Evolutionary conservation across 1,140 invertebrate species (phyloP), one percentile per base, ranked within the genome.

Genomic region (Conus ventricosus): DNA sequence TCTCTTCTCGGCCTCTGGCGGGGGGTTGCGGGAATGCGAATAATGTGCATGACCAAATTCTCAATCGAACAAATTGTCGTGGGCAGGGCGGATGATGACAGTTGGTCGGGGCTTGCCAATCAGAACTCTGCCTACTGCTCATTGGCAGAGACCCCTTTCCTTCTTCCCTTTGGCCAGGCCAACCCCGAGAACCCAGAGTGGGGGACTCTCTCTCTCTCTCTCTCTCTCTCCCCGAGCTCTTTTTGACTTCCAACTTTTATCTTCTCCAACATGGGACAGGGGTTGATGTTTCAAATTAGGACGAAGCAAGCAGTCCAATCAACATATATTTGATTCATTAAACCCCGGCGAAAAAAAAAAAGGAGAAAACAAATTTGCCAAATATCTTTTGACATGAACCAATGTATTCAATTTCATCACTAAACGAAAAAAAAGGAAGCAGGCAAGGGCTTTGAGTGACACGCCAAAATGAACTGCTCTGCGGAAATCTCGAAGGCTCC

Each of bases 41-140:
- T 81, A 81, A 81, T 81, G 80, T 81, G 80, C 80, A 81, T 81
- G 80, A 81, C 51, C 80, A 81, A 81, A 81, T 81, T 81, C 51
- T 23, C 80, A 81, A 81, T 54, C 51, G 80, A 55, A 81, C 51
- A 81, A 81, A 81, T 81, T 81, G 80, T 54, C 13, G 54, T 81
- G 80, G 80, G 53, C 80, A 51, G 80, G 51, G 53, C 80, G 23
- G 80, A 81, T 81, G 80, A 81, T 81, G 80, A 81, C 80, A 81
- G 80, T 54, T 54, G 39, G 80, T 51, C 15, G 5, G 39, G 39
- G 51, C 39, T 81, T 81, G 80, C 80, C 80, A 81, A 81, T 81
- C 80, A 81, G 39, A 81, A 25, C 17, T 51, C 6, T 23, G 15
- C 2, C 51, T 10, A 13, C 39, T 54, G 51, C 80, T 81, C 27